Evolutionary conservation across 2,888 invertebrate genomes (phyloP), one percentile per base, ranked within the genome.

Genomic region (Acanthosoma haemorrhoidale): DNA sequence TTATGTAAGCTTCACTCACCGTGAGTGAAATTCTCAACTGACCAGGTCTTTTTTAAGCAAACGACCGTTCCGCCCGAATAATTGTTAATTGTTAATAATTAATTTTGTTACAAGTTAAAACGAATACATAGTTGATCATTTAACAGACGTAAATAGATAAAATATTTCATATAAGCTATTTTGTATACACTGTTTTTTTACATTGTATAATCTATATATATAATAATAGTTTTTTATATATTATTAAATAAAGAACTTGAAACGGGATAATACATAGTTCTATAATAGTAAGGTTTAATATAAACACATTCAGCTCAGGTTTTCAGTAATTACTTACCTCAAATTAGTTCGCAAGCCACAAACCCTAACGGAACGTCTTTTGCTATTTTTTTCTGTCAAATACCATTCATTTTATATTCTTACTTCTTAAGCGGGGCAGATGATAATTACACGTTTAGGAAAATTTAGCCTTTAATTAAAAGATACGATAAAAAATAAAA

Each of bases 21-120:
- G 16, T 51, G 21, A 41, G 64, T 29, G 64, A 36, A 41, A 39
- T 41, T 38, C 38, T 64, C 64, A 36, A 64, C 64, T 41, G 64
- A 64, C 64, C 64, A 64, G 64, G 64, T 64, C 64, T 64, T 64
- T 41, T 64, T 64, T 64, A 67, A 67, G 67, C 51, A 67, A 67
- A 67, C 57, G 67, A 67, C 57, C 67, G 67, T 67, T 67, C 67
- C 67, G 67, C 67, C 67, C 67, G 67, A 38, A 64, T 64, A 51
- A 67, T 67, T 67, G 67, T 67, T 67, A 67, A 67, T 67, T 67
- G 67, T 67, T 67, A 67, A 67, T 67, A 67, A 63, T 67, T 66
- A 51, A 67, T 67, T 67, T 67, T 67, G 67, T 67, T 67, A 67
- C 67, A 57, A 67, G 57, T 67, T 67, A 16, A n/a, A 67, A 67